Base-by-base conservation (phyloP, 2,888 invertebrate genomes). In the Euzophera pinguis region DNA sequence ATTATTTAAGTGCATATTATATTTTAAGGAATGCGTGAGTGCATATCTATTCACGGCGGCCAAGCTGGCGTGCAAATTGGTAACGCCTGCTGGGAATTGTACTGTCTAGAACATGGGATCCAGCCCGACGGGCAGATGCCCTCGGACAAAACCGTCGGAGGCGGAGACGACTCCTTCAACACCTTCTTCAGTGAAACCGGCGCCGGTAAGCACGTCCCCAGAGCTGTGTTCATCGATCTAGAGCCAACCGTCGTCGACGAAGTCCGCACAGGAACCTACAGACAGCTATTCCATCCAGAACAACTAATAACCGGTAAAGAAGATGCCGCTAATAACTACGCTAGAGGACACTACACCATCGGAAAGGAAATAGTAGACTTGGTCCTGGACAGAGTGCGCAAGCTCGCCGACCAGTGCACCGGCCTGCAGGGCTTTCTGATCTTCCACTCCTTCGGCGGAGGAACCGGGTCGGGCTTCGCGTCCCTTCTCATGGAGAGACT, bases 311-410 rank as follows among this genome's bases (percentile, higher is more conserved):
- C 97, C 8, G 98, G 98, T 54, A 98, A 98, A 81, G 98, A 98
- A 84, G 98, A 98, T 75, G 98, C 98, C 8, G 98, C 98, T 55
- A 98, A 99, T 84, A 98, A 98, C 86, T 99, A 98, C 73, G 98
- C 98, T 32, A 93, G 98, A 70, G 98, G 98, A 50, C 98, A 98
- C 84, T 99, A 98, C 91, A 98, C 98, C 50, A 96, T 98, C 74
- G 98, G 98, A 65, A 96, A 96, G 78, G 98, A 98, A 85, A 97
- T 98, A 64, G 97, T 98, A 10, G 97, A 97, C 73, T 91, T 97
- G 58, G 97, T 97, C 4, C 89, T 97, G 64, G 97, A 97, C 87
- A 92, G 97, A 53, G 94, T 97, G 61, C 93, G 97, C 58, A 97
- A 95, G 81, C 87, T 96, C 69, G 94, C 95, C 7, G 97, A 98